Base-by-base conservation (phyloP, 2,888 invertebrate species). In the Leptogaster cylindrica region DNA sequence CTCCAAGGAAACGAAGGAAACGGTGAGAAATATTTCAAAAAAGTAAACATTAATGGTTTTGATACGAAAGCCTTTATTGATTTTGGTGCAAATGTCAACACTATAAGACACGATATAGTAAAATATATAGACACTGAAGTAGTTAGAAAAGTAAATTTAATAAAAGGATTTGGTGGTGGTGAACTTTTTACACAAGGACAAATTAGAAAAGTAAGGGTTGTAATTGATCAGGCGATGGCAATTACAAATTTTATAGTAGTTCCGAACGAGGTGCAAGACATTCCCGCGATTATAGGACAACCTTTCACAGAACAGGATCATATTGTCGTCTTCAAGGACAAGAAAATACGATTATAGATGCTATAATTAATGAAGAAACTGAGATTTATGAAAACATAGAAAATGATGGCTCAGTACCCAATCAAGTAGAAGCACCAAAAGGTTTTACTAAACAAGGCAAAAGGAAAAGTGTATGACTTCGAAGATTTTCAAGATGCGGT, bases 1-100 rank as follows among this genome's bases (percentile, higher is more conserved):
- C 14, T 51, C 14, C 27, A 51, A n/a, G n/a, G 8, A 27, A 5
- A 51, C 5, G 10, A 51, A 28, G 7, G 0, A 12, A 20, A 16
- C 20, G 51, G 61, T 65, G 20, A 61, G 31, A 68, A 68, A 25
- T 63, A 27, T 52, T 68, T 68, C 18, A 66, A 51, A 18, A 27
- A 63, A 18, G 23, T 66, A 3, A 25, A 14, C 7, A 44, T 68
- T n/a, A 68, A 66, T 31, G 33, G 41, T 25, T 18, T 25, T 7
- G 31, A 66, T 23, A n/a, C 18, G 4, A 23, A 36, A 33, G 68
- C 65, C 10, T 68, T 63, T 46, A 46, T 66, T 28, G 68, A 68
- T 28, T 66, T 68, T 16, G 66, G 68, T 1, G 51, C 65, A 2
- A 52, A 14, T 2, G 39, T 58, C 31, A 63, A 58, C 25, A 46